Base-by-base conservation (phyloP, 2,797 vertebrate genomes). In the Acrossocheilus fasciatus region DNA sequence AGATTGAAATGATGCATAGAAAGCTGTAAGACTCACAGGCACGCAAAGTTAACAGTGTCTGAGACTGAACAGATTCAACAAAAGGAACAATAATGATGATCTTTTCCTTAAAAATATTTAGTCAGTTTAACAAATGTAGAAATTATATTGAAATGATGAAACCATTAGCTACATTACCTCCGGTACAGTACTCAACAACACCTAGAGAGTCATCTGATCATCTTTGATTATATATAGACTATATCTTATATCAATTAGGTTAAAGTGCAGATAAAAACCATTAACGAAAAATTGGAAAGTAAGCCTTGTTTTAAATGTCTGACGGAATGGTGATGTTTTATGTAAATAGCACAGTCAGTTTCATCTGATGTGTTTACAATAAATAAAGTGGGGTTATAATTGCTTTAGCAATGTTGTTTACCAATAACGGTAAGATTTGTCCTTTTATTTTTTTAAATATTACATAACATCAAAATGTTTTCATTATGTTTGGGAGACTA, bases 1-100 rank as follows among this genome's bases (percentile, higher is more conserved):
- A 69, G 57, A 87, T 84, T 81, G 73, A 87, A 57, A 78, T 64
- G 64, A 50, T 59, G 30, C 73, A 45, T 59, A 36, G 78, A 26
- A 74, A 50, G 10, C 72, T n/a, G 30, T 39, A 72, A 59, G 15
- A 30, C 30, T 84, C 52, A 59, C 52, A 50, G 54, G 20, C 18
- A 36, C 30, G 62, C 26, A 72, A 11, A 39, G 20, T 43, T 4
- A 69, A 57, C n/a, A 43, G 17, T 34, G 15, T 66, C 1, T 72
- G n/a, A n/a, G 39, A 64, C 57, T 18, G 15, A 18, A 23, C 7
- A 43, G 6, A 18, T 64, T 30, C 11, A 34, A 30, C 36, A 64
- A 20, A n/a, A 79, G 26, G 17, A 43, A 43, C 39, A 64, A 43
- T 43, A 17, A 43, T 41, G 4, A 78, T 78, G 20, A 62, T 45